Evolutionary conservation across 2,797 vertebrate species (phyloP).

Genomic region (Tympanoctomys barrerae): DNA sequence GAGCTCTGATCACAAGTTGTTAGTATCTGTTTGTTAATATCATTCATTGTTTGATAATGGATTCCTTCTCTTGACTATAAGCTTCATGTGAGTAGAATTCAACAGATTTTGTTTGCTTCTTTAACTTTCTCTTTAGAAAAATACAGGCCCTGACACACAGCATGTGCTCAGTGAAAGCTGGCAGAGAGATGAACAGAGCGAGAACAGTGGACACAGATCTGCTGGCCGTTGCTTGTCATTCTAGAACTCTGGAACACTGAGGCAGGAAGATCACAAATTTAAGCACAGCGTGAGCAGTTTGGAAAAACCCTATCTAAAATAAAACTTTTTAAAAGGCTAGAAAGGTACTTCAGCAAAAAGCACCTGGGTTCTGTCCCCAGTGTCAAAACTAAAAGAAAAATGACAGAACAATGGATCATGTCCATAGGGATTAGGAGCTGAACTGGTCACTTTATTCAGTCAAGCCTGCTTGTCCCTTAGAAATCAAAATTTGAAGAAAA

Average conservation of each 20-base stretch:
- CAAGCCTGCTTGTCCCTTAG: background rate
- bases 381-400: background rate
- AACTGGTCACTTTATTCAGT: background rate
- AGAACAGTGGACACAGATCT: background rate
- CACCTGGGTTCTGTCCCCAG: background rate
- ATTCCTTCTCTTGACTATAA: background rate
- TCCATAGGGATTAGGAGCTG: background rate
- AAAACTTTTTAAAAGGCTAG: background rate
- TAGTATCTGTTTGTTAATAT: background rate
- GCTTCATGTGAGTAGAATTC: background rate
- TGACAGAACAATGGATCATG: background rate
- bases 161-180: background rate
- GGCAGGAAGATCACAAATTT: background rate
- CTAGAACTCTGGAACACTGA: background rate
- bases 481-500: background rate
- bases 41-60: background rate
- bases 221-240: background rate
- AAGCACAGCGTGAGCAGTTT: background rate
- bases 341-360: background rate
- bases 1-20: background rate
- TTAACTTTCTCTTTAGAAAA: background rate
- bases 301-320: background rate
- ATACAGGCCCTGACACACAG: background rate
- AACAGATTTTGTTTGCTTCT: background rate
- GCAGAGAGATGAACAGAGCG: background rate